Base-by-base conservation (phyloP, 2,797 vertebrate species). In the Mus spretus region DNA sequence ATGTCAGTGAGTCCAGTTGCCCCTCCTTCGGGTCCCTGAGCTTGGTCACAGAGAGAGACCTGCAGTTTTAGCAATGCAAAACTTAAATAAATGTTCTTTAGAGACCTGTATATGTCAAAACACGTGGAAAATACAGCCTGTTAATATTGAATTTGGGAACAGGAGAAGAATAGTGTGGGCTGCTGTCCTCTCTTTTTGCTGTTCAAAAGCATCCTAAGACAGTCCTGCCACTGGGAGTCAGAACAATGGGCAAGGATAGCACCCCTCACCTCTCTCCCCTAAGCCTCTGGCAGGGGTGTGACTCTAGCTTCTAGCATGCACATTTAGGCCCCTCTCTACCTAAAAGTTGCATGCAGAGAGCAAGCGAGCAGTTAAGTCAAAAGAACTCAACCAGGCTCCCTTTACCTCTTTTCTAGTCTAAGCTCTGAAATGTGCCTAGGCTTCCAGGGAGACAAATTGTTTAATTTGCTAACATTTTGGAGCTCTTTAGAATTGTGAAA, bases 31-130 rank as follows among this genome's bases (percentile, higher is more conserved):
- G 44, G 53, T 79, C 5, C 57, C 8, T 97, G 96, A 57, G 2
- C 83, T 90, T 81, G 94, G 86, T 70, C 93, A 70, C 59, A 67
- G 70, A 93, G 90, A 97, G 12, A 82, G 44, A 50, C 6, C 47
- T 94, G 92, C 0, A 74, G n/a, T 79, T 93, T 96, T 34, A 55
- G 0, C 82, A 28, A 83, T 15, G 65, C 57, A 86, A 86, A 96
- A 89, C 57, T 77, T 94, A 94, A 93, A 79, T 55, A 96, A 97
- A 86, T 78, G 75, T 63, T 77, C 85, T 63, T 87, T 31, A 57
- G 79, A 90, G 59, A 82, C 59, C 59, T 65, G 19, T n/a, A 15
- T 22, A 9, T 53, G 67, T 80, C 61, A 50, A 83, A 61, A 37
- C 44, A 4, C 0, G 5, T 72, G 59, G 47, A 57, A 90, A 95